A percentile compares a stretch with the other conserved stretches of the same genome.
Evolutionary conservation across 2,797 vertebrate species (phyloP).

Genomic region (Sebastes itinus): DNA sequence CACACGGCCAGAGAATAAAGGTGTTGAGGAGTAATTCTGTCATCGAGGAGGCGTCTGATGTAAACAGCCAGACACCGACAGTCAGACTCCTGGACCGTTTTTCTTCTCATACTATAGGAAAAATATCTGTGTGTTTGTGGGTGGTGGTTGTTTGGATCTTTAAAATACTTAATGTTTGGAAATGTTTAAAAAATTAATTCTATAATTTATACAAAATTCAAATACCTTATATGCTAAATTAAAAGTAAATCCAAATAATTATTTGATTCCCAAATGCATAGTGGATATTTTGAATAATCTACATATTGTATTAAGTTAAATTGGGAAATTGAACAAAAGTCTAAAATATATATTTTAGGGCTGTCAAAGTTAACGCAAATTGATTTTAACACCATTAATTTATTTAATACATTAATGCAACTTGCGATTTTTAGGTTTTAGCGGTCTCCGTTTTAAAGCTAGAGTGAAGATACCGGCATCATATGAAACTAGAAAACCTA

Average conservation of each 20-base stretch:
- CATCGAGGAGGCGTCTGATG: constrained; percentile 36
- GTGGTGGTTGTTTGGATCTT: background rate
- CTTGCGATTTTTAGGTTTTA: too few relatives aligned
- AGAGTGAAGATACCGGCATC: too few relatives aligned
- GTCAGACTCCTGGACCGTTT: background rate
- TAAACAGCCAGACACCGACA: constrained; percentile 14
- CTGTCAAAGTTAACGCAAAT: too few relatives aligned
- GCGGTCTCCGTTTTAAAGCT: too few relatives aligned
- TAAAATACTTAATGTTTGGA: background rate
- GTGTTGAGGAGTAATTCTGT: constrained; percentile 46
- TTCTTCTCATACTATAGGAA: too few relatives aligned
- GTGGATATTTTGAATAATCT: background rate
- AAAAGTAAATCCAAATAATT: background rate
- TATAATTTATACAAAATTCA: background rate
- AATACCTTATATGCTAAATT: background rate
- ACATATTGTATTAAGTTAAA: background rate
- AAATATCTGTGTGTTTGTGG: fast-evolving
- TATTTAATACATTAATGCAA: too few relatives aligned
- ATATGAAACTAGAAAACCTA: too few relatives aligned
- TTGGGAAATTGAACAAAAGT: background rate
- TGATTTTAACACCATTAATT: too few relatives aligned
- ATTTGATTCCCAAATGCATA: background rate
- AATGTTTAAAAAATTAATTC: fast-evolving
- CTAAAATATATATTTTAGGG: background rate
- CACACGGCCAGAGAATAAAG: constrained; percentile 37